Percentiles rank a stretch among this genome's conserved stretches.
Evolutionary conservation across 2,888 invertebrate genomes (phyloP).

Genomic region (Thera britannica): DNA sequence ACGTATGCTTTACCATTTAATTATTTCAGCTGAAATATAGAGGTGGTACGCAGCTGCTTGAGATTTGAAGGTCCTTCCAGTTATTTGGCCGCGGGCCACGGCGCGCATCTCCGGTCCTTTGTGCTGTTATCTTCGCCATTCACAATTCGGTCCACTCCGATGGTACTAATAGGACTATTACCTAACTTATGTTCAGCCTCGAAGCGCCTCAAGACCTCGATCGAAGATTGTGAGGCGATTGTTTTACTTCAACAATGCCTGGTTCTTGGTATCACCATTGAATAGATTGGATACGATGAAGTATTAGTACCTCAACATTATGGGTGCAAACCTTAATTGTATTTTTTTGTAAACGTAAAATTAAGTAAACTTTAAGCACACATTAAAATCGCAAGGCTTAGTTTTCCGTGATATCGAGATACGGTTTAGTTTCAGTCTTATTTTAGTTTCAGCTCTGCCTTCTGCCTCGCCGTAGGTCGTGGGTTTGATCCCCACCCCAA

Average conservation of each 20-base stretch:
- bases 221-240: conserved; percentile 49
- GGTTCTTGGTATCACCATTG: conserved; percentile 34
- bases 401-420: no score
- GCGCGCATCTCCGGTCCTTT: conserved; percentile 79
- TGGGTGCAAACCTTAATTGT: background rate
- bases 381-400: background rate
- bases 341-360: background rate
- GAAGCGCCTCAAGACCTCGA: conserved; percentile 44
- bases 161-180: conserved; percentile 43
- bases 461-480: no score
- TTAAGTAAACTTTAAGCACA: background rate
- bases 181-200: conserved; percentile 49
- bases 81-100: conserved; percentile 53
- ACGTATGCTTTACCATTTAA: background rate
- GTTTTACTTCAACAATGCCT: conserved; percentile 45
- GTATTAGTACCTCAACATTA: conserved; percentile 12
- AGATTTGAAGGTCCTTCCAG: conserved; percentile 62
- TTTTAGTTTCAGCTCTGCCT: no score
- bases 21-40: conserved; percentile 2
- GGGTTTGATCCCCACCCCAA: no score
- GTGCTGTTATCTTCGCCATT: conserved; percentile 80
- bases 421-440: no score
- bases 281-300: conserved; percentile 12
- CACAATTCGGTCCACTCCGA: conserved; percentile 75
- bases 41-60: conserved; percentile 11